Evolutionary conservation across 2,113 vertebrate genomes (phyloP), one percentile per base, ranked within the genome.

Genomic region (Pheucticus melanocephalus): DNA sequence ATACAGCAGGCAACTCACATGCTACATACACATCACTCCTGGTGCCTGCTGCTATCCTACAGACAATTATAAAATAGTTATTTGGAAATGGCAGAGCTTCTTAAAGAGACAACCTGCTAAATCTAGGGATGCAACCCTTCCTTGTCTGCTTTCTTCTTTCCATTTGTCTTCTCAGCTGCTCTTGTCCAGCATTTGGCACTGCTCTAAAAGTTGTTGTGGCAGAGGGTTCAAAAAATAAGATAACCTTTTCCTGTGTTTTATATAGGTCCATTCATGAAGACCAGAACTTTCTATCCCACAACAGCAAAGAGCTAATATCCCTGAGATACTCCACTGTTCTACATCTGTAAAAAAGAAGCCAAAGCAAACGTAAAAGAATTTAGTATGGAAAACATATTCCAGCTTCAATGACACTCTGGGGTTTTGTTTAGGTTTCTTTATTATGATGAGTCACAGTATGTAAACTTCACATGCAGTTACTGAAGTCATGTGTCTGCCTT

Each of bases 401-500:
- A 92, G 35, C 51, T 89, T 93, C 87, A 94, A 81, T 60, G 69
- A 93, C 65, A 92, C 53, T 37, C 64, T 84, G 57, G 51, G 45
- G 50, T 83, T 88, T 91, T 94, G 93, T 94, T 94, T 94, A 92
- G 71, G 65, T 88, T 95, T 86, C 92, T 92, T 86, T 71, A 60
- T 88, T 84, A 86, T 0, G 0, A 60, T 94, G 89, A 92, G 72
- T 92, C 94, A 96, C 33, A 78, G 57, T 88, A 88, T 51, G 80
- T 86, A 94, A 92, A 94, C 86, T 91, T 88, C 80, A 82, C 65
- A 84, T 53, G 48, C 48, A 75, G 61, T 92, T 81, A 75, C 53
- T 57, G 15, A 79, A 86, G 81, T 82, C 87, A 94, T 17, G 11
- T 48, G 73, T 57, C 61, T 94, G 84, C 65, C 88, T 95, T 93